A percentile compares a stretch with the other conserved stretches of the same genome.
Conservation (phyloP, 2,113 vertebrate genomes). For the Mustelus asterias region DNA sequence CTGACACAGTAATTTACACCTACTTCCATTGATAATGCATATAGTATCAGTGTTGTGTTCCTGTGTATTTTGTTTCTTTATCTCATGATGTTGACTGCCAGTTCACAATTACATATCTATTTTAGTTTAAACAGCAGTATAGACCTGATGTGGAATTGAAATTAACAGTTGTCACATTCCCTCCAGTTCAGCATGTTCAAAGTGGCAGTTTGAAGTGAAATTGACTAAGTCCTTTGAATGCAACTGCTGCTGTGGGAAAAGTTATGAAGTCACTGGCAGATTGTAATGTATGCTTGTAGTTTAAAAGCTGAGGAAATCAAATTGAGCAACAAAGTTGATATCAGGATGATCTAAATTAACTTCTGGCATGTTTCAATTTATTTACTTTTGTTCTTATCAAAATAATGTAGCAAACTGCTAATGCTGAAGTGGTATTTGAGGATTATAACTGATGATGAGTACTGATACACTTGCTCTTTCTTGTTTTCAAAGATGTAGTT, state of each 20-base stretch:
- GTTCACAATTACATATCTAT: neutral
- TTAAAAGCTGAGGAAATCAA: neutral
- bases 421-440: neutral
- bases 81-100: neutral
- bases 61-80: neutral
- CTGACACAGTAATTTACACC: neutral
- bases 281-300: neutral
- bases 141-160: neutral
- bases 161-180: neutral
- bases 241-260: neutral
- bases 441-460: neutral
- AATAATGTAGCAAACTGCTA: neutral
- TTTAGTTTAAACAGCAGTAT: neutral
- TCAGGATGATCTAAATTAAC: neutral
- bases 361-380: neutral
- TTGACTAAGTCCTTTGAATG: neutral
- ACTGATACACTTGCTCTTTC: neutral
- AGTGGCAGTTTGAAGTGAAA: neutral
- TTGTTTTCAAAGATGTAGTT: neutral
- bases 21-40: neutral
- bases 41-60: neutral
- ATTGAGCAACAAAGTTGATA: neutral
- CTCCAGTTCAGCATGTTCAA: neutral
- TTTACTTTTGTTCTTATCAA: constrained; percentile 7
- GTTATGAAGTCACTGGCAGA: neutral